Conservation (phyloP, 2,113 vertebrate genomes). For the Speoplatyrhinus poulsoni region DNA sequence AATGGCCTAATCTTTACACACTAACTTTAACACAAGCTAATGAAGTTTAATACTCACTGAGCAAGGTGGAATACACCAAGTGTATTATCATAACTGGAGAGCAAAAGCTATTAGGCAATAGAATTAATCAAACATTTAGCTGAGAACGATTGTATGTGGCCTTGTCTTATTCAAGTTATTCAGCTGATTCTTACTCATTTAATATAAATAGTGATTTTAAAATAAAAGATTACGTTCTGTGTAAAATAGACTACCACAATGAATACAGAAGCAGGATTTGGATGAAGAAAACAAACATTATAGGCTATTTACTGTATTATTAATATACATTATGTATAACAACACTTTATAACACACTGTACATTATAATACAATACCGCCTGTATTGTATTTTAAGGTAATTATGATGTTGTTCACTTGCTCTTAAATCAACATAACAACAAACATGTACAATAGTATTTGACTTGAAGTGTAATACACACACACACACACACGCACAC, state of each 20-base stretch:
- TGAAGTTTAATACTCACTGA: constrained; percentile 52
- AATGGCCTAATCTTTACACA: constrained; percentile 54
- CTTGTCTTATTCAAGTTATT: too few species aligned
- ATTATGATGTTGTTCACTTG: neutral
- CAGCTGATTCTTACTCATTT: too few species aligned
- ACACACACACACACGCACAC: neutral
- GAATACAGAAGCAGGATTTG: constrained; percentile 12
- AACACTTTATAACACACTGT: neutral
- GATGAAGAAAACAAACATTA: constrained; percentile 19
- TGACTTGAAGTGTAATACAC: neutral
- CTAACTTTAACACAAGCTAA: constrained; percentile 54
- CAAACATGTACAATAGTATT: constrained; percentile 3
- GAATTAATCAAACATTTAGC: too few species aligned
- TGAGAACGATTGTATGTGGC: too few species aligned
- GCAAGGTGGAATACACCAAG: constrained; percentile 33
- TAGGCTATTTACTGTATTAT: too few species aligned
- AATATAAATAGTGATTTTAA: too few species aligned
- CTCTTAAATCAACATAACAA: neutral
- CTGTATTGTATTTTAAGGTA: neutral
- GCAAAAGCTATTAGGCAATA: neutral
- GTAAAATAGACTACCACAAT: constrained; percentile 11
- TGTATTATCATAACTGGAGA: constrained; percentile 22
- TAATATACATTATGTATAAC: too few species aligned
- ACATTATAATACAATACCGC: neutral
- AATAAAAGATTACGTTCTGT: too few species aligned